Percentiles rank a stretch among this genome's conserved stretches.
These are phyloP conservation scores for Urocyon cinereoargenteus DNA, from an alignment of 2,797 vertebrate species.

Conservation along the genomic window DNA sequence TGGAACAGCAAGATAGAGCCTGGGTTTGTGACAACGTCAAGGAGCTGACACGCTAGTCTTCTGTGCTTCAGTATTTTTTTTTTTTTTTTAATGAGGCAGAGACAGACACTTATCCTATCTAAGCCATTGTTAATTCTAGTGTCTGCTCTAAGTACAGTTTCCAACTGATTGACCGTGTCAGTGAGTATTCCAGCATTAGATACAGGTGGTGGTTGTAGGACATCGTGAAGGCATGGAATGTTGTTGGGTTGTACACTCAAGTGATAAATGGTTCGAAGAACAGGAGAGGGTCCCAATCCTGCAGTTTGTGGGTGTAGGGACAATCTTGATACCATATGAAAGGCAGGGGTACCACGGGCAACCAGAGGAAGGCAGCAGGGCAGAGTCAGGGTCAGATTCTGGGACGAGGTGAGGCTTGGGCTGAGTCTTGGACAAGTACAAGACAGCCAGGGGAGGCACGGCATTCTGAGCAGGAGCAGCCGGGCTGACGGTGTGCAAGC, in stretches of 20 bases:
- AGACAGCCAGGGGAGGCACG: background rate
- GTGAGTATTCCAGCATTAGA: background rate
- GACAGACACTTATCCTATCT: background rate
- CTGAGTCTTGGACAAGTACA: background rate
- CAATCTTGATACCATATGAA: background rate
- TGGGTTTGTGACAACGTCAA: background rate
- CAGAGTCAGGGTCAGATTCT: background rate
- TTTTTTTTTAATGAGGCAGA: background rate
- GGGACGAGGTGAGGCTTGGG: background rate
- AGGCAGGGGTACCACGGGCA: background rate
- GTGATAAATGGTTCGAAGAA: too few species aligned
- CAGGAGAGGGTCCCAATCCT: background rate
- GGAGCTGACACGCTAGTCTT: background rate
- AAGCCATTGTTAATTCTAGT: background rate
- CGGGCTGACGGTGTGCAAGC: background rate
- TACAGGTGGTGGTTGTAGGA: too few species aligned
- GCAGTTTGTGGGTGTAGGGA: background rate
- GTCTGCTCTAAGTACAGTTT: background rate
- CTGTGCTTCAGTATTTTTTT: background rate
- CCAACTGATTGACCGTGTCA: background rate
- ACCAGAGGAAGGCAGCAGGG: background rate
- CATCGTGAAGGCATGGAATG: fast-evolving
- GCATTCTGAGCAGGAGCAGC: background rate
- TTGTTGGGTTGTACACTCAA: background rate
- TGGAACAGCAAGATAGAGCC: background rate